Percentiles rank a stretch among this genome's conserved stretches.
Evolutionary conservation across 2,888 invertebrate species (phyloP).

Genomic region (Frankliniella fusca): DNA sequence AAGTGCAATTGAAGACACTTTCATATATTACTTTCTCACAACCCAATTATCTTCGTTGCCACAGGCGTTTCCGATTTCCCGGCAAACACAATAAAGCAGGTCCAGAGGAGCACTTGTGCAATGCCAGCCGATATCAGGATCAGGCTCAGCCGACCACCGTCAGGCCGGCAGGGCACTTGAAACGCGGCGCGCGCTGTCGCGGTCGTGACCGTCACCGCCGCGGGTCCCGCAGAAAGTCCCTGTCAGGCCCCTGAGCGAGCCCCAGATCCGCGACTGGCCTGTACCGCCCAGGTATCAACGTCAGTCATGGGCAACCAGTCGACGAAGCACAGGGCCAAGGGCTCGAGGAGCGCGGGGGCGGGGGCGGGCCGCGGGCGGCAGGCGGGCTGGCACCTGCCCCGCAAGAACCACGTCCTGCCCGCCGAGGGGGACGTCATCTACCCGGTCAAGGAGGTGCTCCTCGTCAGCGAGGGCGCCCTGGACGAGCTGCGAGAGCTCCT

Average conservation of each 20-base stretch:
- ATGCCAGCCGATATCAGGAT: no score
- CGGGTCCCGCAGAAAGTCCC: no score
- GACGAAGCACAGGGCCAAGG: background rate
- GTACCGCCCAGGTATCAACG: background rate
- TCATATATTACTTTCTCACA: no score
- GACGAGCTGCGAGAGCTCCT: slow-evolving; percentile 58
- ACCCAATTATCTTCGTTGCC: no score
- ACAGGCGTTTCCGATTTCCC: no score
- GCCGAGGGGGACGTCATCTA: background rate
- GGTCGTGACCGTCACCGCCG: background rate
- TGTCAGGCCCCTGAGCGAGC: no score
- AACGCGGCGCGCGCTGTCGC: background rate
- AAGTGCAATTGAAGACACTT: no score
- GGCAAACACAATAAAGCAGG: no score
- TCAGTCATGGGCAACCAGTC: background rate
- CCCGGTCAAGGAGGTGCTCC: slow-evolving; percentile 13
- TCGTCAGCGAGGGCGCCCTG: slow-evolving; percentile 48
- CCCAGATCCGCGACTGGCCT: no score
- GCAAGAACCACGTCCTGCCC: background rate
- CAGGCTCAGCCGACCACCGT: no score
- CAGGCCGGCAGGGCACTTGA: no score
- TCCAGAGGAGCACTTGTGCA: no score
- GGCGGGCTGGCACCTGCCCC: background rate
- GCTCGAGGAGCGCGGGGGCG: background rate
- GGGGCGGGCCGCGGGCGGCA: background rate